A percentile compares a stretch with the other conserved stretches of the same genome.
phyloP scores from a whole-genome alignment of 2,113 vertebrate species.

The Dicentrarchus labrax region DNA sequence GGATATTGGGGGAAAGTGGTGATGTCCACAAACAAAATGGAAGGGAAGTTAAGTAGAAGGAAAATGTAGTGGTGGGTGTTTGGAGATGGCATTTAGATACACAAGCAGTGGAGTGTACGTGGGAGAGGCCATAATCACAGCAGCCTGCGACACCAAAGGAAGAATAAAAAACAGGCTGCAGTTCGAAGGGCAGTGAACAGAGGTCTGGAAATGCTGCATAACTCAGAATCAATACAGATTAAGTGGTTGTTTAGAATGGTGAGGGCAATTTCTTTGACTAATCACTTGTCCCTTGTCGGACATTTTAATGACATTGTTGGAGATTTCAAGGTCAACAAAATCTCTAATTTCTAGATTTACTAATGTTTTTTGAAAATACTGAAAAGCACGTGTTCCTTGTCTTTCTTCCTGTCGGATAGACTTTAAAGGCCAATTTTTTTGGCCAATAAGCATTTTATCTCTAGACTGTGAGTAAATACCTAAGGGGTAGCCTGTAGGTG shows the following conservation, averaged over 20 bases:
- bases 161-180: conserved; percentile 66
- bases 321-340: conserved; percentile 24
- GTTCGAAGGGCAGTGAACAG: conserved; percentile 60
- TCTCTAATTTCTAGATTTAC: conserved; percentile 15
- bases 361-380: conserved; percentile 19
- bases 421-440: background rate
- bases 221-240: conserved; percentile 80
- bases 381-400: background rate
- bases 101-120: conserved; percentile 41
- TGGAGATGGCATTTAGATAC: conserved; percentile 61
- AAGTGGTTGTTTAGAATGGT: conserved; percentile 73
- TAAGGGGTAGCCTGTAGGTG: background rate
- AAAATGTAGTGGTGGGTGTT: conserved; percentile 61
- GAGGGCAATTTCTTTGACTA: conserved; percentile 73
- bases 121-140: conserved; percentile 71
- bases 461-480: conserved; percentile 10
- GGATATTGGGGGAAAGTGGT: conserved; percentile 57
- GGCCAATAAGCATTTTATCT: conserved; percentile 12
- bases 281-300: conserved; percentile 58
- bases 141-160: conserved; percentile 48
- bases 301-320: conserved; percentile 55
- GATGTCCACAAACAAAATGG: conserved; percentile 67
- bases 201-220: conserved; percentile 65
- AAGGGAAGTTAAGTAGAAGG: conserved; percentile 61
- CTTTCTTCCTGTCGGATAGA: background rate